A percentile compares a stretch with the other conserved stretches of the same genome.
Conservation (phyloP, 2,888 invertebrate genomes). For the Acanthoscelides obtectus region DNA sequence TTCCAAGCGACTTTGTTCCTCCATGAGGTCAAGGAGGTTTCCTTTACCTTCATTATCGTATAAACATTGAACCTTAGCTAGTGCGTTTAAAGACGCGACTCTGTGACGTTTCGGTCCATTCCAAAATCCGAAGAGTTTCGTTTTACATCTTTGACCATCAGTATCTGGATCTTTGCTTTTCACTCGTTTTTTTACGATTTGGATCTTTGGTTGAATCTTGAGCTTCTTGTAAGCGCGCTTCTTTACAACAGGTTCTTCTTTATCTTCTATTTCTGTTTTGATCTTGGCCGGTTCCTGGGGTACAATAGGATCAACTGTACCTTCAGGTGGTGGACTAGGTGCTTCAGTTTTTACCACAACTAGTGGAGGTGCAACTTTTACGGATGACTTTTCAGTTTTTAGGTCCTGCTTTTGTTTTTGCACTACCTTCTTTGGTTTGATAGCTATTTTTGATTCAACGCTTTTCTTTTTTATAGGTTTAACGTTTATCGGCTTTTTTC, state of each 20-base stretch:
- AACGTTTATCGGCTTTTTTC: slow-evolving; percentile 7
- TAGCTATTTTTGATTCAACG: background rate
- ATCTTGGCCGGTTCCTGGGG: background rate
- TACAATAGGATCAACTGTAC: no score
- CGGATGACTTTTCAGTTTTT: background rate
- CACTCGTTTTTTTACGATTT: slow-evolving; percentile 26
- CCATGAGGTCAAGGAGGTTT: slow-evolving; percentile 52
- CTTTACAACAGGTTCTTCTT: background rate
- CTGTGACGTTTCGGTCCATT: slow-evolving; percentile 76
- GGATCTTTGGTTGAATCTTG: slow-evolving; percentile 25
- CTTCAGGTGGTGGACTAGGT: background rate
- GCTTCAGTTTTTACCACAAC: background rate
- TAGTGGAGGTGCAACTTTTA: background rate
- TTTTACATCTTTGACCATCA: slow-evolving; percentile 21
- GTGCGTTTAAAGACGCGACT: slow-evolving; percentile 83
- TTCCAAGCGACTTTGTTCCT: slow-evolving; percentile 15
- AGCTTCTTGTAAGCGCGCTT: slow-evolving; percentile 17
- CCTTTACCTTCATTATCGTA: slow-evolving; percentile 84
- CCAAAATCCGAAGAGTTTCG: slow-evolving; percentile 58
- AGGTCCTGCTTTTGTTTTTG: background rate
- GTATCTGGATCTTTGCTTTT: slow-evolving; percentile 12
- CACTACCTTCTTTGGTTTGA: background rate
- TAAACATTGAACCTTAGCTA: slow-evolving; percentile 85
- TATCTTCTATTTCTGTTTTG: slow-evolving; percentile 13
- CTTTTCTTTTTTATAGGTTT: slow-evolving; percentile 7